These are phyloP conservation scores for Palloptera scutellata DNA, from an alignment of 2,888 invertebrate species.

Conservation along the genomic window DNA sequence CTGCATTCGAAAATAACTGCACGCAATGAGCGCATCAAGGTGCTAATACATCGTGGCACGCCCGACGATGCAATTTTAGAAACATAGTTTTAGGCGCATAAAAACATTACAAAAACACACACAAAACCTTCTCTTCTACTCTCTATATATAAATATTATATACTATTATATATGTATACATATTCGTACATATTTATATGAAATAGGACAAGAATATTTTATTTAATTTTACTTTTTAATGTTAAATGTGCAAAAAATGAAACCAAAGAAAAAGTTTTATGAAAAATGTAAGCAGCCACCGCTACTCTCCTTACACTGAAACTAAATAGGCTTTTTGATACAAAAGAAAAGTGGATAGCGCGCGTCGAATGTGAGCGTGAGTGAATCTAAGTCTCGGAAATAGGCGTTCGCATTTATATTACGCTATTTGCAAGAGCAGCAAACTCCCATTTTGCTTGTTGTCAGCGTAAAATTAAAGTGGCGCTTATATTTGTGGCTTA, in stretches of 20 bases:
- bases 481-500: too few relatives aligned
- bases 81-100: slow-evolving; percentile 65
- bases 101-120: not conserved
- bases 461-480: too few relatives aligned
- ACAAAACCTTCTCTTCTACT: not conserved
- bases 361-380: too few relatives aligned
- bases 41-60: slow-evolving; percentile 85
- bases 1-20: slow-evolving; percentile 88
- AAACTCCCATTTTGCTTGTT: too few relatives aligned
- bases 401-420: too few relatives aligned
- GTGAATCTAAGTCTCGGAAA: too few relatives aligned
- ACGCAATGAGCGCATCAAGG: slow-evolving; percentile 87
- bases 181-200: slow-evolving; percentile 23
- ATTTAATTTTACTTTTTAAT: slow-evolving; percentile 26
- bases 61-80: slow-evolving; percentile 80
- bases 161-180: slow-evolving; percentile 19
- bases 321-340: not conserved
- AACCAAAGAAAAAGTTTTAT: slow-evolving; percentile 35
- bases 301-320: slow-evolving; percentile 25
- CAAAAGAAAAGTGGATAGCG: not conserved
- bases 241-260: slow-evolving; percentile 34
- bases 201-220: slow-evolving; percentile 12
- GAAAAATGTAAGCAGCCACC: slow-evolving; percentile 45
- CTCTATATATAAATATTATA: not conserved
- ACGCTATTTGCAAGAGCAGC: too few relatives aligned